Conservation (phyloP, 2,113 vertebrate species). For the Salvelinus fontinalis region DNA sequence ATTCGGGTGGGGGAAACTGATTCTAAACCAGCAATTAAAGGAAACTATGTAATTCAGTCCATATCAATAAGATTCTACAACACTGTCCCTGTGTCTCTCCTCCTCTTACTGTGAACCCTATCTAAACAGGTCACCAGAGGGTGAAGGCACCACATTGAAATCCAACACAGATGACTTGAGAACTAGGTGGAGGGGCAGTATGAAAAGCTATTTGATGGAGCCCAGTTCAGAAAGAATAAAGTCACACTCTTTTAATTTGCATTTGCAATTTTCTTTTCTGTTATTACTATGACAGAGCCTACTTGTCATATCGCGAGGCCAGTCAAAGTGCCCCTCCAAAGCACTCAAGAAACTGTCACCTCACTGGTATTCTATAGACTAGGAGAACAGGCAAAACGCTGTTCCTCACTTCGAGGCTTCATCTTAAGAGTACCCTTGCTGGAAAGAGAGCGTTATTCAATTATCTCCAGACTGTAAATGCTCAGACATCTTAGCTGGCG, state of each 20-base stretch:
- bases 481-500: slow-evolving; percentile 40
- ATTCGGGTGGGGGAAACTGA: slow-evolving; percentile 4
- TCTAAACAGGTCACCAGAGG: background rate
- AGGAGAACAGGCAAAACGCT: background rate
- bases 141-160: slow-evolving; percentile 17
- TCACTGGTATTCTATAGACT: slow-evolving; percentile 22
- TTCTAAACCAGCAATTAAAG: slow-evolving; percentile 1
- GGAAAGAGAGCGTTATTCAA: slow-evolving; percentile 65
- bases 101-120: slow-evolving; percentile 6
- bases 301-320: slow-evolving; percentile 50
- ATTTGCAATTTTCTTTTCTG: background rate
- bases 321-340: slow-evolving; percentile 40
- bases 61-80: slow-evolving; percentile 18
- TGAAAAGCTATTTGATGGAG: background rate
- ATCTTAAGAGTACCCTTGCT: slow-evolving; percentile 8
- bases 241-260: background rate
- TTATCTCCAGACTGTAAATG: slow-evolving; percentile 56
- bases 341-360: slow-evolving; percentile 7
- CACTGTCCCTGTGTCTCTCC: slow-evolving; percentile 21
- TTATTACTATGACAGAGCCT: background rate
- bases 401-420: slow-evolving; percentile 41
- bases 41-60: background rate
- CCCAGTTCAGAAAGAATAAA: background rate
- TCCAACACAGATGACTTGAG: slow-evolving; percentile 27
- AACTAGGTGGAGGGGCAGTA: slow-evolving; percentile 39